Base-by-base conservation (phyloP, 1,140 invertebrate genomes). In the Pseudachorutes palmiensis region DNA sequence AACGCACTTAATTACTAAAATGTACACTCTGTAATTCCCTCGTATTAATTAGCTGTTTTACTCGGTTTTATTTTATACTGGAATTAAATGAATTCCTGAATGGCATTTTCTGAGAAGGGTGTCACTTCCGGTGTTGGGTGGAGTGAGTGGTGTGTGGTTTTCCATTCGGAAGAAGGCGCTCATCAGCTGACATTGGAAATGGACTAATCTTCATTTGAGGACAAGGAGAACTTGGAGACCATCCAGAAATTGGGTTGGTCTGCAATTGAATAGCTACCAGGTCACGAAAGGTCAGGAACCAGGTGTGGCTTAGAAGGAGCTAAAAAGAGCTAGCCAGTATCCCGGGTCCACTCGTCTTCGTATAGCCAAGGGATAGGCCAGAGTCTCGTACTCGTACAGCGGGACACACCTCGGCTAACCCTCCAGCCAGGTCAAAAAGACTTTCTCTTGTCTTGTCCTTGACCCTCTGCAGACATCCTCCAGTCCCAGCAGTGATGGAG, bases 171-270 rank as follows among this genome's bases (percentile, higher is more conserved):
- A 3, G 9, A 55, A 16, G 9, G 12, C 51, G 51, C 51, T 22
- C 51, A 24, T 55, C 51, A 55, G 51, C 51, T 55, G 51, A 55
- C 51, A 55, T 5, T 55, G 51, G 24, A 55, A 55, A 55, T 19
- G 51, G 51, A 55, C 12, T 55, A 55, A 45, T 45, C 36, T 45
- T 19, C 36, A 9, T 45, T 12, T 9, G 12, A 24, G 5, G 12
- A 12, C 51, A 16, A 12, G 3, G 24, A 14, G 24, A 19, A 14
- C 51, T 24, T 55, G 5, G 14, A 14, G 12, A 16, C 51, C 5
- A 41, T 41, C 19, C 19, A 9, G 36, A 19, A 19, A 19, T 5
- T 41, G 36, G 36, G 36, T 5, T 5, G 5, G 36, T 41, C 36
- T 5, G 36, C 5, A 41, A 19, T 5, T 19, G 5, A 9, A 41